These are phyloP conservation scores for Sycophila sp. DNA, from an alignment of 1,140 invertebrate species.

Conservation along the genomic window DNA sequence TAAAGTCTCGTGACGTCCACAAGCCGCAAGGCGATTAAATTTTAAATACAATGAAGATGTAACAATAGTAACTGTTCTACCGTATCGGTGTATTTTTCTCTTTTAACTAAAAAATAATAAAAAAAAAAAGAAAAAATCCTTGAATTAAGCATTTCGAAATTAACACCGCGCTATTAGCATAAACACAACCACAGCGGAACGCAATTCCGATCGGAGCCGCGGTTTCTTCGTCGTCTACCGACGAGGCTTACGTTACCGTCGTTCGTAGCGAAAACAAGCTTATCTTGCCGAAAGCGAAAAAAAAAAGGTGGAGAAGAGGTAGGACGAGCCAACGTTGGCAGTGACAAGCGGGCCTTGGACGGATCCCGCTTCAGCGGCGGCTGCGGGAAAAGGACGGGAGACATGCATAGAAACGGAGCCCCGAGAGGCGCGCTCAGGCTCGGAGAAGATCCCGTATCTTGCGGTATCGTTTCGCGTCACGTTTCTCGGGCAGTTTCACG, in stretches of 20 bases:
- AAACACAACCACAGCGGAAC: not conserved
- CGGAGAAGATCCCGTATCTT: conserved; percentile 33
- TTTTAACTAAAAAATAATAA: no score
- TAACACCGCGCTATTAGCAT: no score
- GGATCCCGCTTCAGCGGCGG: not conserved
- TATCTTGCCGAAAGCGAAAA: not conserved
- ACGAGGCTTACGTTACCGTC: no score
- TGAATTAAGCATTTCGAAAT: not conserved
- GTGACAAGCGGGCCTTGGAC: conserved; percentile 11
- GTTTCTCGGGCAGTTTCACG: conserved; percentile 50
- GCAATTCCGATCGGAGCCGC: not conserved
- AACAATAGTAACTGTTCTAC: no score
- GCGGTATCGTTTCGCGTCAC: conserved; percentile 44
- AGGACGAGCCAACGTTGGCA: not conserved
- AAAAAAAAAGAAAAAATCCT: not conserved
- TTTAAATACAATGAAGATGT: no score
- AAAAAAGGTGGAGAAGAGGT: not conserved
- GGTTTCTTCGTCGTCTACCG: no score
- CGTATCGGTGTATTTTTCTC: no score
- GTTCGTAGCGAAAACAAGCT: not conserved
- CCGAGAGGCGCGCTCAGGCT: not conserved
- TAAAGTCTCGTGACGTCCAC: no score
- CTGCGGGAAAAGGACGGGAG: not conserved
- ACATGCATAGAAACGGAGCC: conserved; percentile 23
- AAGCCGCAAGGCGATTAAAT: no score